Conservation (phyloP, 1,140 invertebrate genomes). For the Drosophila auraria region DNA sequence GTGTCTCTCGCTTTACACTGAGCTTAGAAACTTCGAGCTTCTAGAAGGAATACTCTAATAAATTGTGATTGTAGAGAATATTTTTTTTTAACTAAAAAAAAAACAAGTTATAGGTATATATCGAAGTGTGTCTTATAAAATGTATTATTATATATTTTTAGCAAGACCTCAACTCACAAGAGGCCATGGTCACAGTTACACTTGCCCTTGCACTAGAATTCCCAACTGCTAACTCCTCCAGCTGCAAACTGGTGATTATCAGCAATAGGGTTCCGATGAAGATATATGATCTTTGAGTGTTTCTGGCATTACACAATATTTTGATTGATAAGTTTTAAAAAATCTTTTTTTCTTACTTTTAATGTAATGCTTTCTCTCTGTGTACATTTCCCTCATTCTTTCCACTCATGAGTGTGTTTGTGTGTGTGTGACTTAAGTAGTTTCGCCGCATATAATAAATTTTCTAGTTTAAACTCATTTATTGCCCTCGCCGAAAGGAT, state of each 20-base stretch:
- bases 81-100: background rate
- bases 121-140: too few relatives aligned
- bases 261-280: too few relatives aligned
- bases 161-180: too few relatives aligned
- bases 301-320: too few relatives aligned
- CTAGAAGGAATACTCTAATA: background rate
- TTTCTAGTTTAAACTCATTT: conserved; percentile 83
- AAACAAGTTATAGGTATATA: too few relatives aligned
- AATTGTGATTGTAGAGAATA: background rate
- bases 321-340: too few relatives aligned
- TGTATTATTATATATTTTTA: too few relatives aligned
- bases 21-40: background rate
- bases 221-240: too few relatives aligned
- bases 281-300: too few relatives aligned
- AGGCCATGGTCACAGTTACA: too few relatives aligned
- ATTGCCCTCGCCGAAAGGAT: conserved; percentile 64
- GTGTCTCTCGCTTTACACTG: conserved; percentile 42
- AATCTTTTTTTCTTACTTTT: background rate
- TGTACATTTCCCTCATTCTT: conserved; percentile 6
- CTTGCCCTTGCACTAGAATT: too few relatives aligned
- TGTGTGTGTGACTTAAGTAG: conserved; percentile 66
- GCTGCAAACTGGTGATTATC: too few relatives aligned
- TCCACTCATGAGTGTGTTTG: conserved; percentile 1
- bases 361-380: background rate
- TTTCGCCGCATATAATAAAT: conserved; percentile 81